Conservation (phyloP, 1,140 invertebrate species). For the Maniola jurtina region DNA sequence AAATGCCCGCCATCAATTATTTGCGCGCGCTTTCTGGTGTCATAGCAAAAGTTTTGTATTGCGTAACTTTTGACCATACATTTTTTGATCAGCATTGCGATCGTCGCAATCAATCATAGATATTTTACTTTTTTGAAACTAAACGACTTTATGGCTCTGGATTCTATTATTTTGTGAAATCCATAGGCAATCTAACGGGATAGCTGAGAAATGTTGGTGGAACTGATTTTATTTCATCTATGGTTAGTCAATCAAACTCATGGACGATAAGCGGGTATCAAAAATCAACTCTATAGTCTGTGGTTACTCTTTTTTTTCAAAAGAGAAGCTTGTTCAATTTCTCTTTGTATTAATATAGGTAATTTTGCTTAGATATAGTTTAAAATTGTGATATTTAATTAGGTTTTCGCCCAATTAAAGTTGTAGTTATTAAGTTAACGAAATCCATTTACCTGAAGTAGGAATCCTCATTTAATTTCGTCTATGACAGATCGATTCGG, state of each 20-base stretch:
- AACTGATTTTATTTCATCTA: background rate
- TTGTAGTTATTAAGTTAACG: conserved; percentile 30
- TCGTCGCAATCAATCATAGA: too few species aligned
- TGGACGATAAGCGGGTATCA: too few species aligned
- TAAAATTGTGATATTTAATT: conserved; percentile 47
- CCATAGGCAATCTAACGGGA: too few species aligned
- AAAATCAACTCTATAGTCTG: background rate
- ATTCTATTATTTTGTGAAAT: too few species aligned
- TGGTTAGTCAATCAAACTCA: too few species aligned
- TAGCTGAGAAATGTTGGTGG: background rate
- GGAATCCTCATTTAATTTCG: conserved; percentile 21
- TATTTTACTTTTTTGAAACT: too few species aligned
- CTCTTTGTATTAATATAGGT: conserved; percentile 11
- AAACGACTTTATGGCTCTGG: too few species aligned
- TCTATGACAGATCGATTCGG: conserved; percentile 65
- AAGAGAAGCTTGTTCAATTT: conserved; percentile 13
- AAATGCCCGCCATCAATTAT: too few species aligned
- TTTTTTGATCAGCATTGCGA: too few species aligned
- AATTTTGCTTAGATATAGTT: conserved; percentile 20
- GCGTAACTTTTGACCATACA: too few species aligned
- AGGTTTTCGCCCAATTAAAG: conserved; percentile 35
- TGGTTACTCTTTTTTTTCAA: conserved; percentile 3
- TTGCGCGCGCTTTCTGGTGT: too few species aligned
- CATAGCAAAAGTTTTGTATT: too few species aligned
- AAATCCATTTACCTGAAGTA: conserved; percentile 25